Percentiles rank a stretch among this genome's conserved stretches.
Conservation (phyloP, 2,888 invertebrate species). For the Aphrophora alni region DNA sequence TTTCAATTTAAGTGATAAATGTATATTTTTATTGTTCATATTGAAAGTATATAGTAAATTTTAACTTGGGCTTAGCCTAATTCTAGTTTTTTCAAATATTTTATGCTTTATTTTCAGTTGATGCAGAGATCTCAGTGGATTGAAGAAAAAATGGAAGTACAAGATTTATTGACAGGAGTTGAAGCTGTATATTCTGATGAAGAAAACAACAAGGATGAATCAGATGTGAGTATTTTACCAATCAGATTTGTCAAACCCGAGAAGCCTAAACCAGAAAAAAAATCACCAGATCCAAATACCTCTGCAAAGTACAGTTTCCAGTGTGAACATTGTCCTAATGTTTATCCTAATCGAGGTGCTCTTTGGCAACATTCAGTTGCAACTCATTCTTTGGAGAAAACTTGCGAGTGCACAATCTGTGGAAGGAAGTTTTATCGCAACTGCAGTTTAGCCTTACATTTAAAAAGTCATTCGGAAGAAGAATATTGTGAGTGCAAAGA, state of each 20-base stretch:
- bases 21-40: too few relatives aligned
- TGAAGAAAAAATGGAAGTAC: constrained; percentile 41
- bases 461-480: constrained; percentile 49
- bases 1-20: too few relatives aligned
- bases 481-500: constrained; percentile 47
- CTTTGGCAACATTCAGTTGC: constrained; percentile 49
- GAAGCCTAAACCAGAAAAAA: constrained; percentile 23
- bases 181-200: constrained; percentile 52
- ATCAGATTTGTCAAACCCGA: constrained; percentile 3
- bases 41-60: too few relatives aligned
- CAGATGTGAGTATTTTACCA: constrained; percentile 26
- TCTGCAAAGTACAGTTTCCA: constrained; percentile 27
- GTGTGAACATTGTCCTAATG: constrained; percentile 49
- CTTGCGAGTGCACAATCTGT: constrained; percentile 49
- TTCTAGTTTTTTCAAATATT: neutral
- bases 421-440: constrained; percentile 49
- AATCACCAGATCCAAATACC: constrained; percentile 2
- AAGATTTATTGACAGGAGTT: constrained; percentile 47
- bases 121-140: constrained; percentile 38
- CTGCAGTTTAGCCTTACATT: constrained; percentile 48
- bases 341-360: constrained; percentile 47
- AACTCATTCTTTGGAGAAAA: constrained; percentile 47
- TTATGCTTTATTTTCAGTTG: constrained; percentile 25
- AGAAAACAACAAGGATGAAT: constrained; percentile 37
- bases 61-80: too few relatives aligned